These are phyloP conservation scores for Cataglyphis livida DNA, from an alignment of 2,888 invertebrate species.

Conservation along the genomic window DNA sequence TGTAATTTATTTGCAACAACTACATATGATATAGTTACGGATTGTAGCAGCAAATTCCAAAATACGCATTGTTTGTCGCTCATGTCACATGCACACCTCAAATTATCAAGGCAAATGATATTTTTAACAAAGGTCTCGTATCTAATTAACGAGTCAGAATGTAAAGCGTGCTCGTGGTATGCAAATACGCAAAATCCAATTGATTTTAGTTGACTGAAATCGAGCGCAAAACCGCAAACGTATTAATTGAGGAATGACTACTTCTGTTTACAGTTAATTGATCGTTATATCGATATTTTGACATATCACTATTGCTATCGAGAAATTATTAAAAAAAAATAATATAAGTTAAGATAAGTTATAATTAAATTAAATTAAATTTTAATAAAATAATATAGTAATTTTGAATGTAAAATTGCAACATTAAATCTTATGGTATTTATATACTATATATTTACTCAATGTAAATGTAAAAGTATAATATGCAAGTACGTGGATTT, in stretches of 20 bases:
- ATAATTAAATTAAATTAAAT: not conserved
- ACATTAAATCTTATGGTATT: not conserved
- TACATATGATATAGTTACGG: not conserved
- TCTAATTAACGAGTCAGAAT: constrained; percentile 50
- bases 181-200: constrained; percentile 57
- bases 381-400: not conserved
- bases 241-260: constrained; percentile 12
- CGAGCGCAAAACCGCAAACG: constrained; percentile 8
- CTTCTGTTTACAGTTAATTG: not conserved
- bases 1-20: constrained; percentile 10
- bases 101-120: constrained; percentile 75
- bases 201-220: constrained; percentile 22
- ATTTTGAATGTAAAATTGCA: not conserved
- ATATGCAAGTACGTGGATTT: not conserved
- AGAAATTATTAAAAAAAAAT: not conserved
- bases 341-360: not conserved
- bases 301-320: not conserved
- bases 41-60: constrained; percentile 27
- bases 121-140: constrained; percentile 65
- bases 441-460: not conserved
- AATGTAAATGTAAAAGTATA: not conserved
- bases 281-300: not conserved
- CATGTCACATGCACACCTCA: constrained; percentile 56
- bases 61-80: constrained; percentile 64
- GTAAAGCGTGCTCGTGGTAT: not conserved